Conservation (phyloP, 2,888 invertebrate genomes). For the Cyrtodaria siliqua region DNA sequence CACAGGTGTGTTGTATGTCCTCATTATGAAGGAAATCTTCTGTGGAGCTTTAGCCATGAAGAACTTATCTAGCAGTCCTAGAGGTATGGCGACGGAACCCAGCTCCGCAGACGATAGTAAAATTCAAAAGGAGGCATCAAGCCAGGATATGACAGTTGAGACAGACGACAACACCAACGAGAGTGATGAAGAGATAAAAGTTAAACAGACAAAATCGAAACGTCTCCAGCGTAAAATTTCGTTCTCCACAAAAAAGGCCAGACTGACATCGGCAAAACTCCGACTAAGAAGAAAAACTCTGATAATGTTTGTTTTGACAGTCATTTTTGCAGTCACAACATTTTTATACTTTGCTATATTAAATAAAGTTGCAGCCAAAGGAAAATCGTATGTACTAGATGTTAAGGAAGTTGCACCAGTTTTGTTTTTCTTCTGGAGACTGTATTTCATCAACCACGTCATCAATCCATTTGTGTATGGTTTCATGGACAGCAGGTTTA, state of each 20-base stretch:
- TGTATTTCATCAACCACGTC: conserved; percentile 43
- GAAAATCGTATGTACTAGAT: conserved; percentile 9
- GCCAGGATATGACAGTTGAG: background rate
- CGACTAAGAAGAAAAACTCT: conserved; percentile 32
- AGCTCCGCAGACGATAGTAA: background rate
- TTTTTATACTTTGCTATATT: conserved; percentile 29
- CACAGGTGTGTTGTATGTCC: conserved; percentile 27
- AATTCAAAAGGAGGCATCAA: background rate
- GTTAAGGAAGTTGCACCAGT: conserved; percentile 7
- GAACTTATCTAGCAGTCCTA: conserved; percentile 2
- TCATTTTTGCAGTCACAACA: conserved; percentile 25
- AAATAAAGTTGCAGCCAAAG: conserved; percentile 15
- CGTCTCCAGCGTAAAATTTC: conserved; percentile 7
- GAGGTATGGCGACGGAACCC: background rate
- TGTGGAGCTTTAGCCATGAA: conserved; percentile 21
- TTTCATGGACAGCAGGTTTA: conserved; percentile 33
- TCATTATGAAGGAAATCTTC: conserved; percentile 26
- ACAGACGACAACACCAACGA: conserved; percentile 6
- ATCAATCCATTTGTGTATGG: conserved; percentile 43
- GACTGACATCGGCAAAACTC: conserved; percentile 11
- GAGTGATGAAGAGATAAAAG: conserved; percentile 18
- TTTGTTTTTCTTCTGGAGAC: conserved; percentile 34
- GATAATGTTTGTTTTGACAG: conserved; percentile 42
- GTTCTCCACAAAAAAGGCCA: background rate
- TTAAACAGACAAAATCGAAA: conserved; percentile 1